Percentiles rank a stretch among this genome's conserved stretches.
Evolutionary conservation across 2,888 invertebrate species (phyloP).

Genomic region (Myathropa florea): DNA sequence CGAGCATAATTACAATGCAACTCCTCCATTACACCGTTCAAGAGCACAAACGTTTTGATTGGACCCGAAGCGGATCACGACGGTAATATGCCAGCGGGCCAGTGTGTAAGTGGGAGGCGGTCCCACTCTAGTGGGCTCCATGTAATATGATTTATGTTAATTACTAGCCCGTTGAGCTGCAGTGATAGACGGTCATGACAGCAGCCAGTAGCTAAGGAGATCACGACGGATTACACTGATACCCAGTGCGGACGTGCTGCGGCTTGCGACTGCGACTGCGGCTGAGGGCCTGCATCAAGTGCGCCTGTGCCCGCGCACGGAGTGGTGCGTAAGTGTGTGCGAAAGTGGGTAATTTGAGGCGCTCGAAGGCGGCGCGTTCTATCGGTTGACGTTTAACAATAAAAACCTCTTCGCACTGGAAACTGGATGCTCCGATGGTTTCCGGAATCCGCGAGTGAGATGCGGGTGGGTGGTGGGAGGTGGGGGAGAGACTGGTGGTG

Average conservation of each 20-base stretch:
- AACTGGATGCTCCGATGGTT: conserved; percentile 1
- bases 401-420: conserved; percentile 51
- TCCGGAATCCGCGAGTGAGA: conserved; percentile 21
- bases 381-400: conserved; percentile 53
- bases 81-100: conserved; percentile 64
- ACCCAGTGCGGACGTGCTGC: background rate
- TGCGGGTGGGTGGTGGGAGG: background rate
- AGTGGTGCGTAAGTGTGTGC: background rate
- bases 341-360: conserved; percentile 9
- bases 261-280: too few species aligned
- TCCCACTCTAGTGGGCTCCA: conserved; percentile 62
- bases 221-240: conserved; percentile 64
- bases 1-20: conserved; percentile 68
- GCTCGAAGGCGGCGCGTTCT: conserved; percentile 17
- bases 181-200: conserved; percentile 69
- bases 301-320: background rate
- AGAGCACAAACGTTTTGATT: conserved; percentile 67
- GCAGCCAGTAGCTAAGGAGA: conserved; percentile 69
- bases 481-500: too few species aligned
- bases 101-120: conserved; percentile 65
- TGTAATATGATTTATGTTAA: conserved; percentile 70
- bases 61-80: conserved; percentile 70
- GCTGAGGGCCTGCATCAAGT: too few species aligned
- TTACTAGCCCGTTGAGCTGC: conserved; percentile 64
- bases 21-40: conserved; percentile 70